Evolutionary conservation across 2,797 vertebrate genomes (phyloP), one percentile per base, ranked within the genome.

Genomic region (Sebastes umbrosus): DNA sequence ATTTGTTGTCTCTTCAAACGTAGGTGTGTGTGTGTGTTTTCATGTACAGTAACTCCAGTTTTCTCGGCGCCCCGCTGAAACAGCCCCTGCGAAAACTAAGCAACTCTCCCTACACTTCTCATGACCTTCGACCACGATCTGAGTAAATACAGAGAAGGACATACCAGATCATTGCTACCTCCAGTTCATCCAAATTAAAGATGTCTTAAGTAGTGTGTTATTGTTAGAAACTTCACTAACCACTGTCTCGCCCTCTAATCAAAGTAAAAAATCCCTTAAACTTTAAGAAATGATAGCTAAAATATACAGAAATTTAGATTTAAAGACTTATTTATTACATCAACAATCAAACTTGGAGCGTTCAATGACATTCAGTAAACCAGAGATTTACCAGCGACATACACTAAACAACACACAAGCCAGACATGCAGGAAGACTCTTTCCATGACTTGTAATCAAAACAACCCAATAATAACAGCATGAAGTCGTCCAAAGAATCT

Each of bases 101-200:
- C 64, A 85, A 75, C 65, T 75, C 69, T 68, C 68, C 59, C 36
- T 83, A 82, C 73, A 87, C 90, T 87, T 82, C 79, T 79, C 83
- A 29, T 92, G 91, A 93, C 88, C 84, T 90, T 90, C 74, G 71
- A 77, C 88, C 88, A 88, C 90, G 84, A 80, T 89, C 80, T 58
- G 64, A 84, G 46, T 92, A 92, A 93, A 87, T 89, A 92, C 83
- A 90, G 90, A 89, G 85, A 75, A 55, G 64, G 76, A 65, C 64
- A 69, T 57, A 69, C 74, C 77, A 86, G 88, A 87, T 90, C 77
- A 88, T 87, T 81, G 79, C 81, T 85, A 89, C 78, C 84, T 92
- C 77, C 78, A 90, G 77, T 88, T 90, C 81, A 85, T 90, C 88
- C 81, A 85, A 90, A 91, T 91, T 90, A 93, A 87, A 90, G 90